Percentiles rank a stretch among this genome's conserved stretches.
These are phyloP conservation scores for Axinella damicornis DNA, from an alignment of 37 sponge, comb jelly and placozoan species.

Conservation along the genomic window DNA sequence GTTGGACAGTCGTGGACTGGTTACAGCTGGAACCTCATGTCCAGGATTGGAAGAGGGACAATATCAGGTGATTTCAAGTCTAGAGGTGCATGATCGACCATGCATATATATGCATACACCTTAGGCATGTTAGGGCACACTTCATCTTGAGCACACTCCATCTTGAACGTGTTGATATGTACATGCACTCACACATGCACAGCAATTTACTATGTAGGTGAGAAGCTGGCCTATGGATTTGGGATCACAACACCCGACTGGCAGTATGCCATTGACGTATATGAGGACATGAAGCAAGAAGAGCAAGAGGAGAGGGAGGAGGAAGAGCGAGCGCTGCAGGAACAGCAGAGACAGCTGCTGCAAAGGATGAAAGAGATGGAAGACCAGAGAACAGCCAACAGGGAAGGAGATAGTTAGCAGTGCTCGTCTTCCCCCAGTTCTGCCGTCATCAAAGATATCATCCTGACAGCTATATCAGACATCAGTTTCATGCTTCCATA, in stretches of 20 bases:
- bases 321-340: constrained; percentile 31
- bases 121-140: too few species aligned
- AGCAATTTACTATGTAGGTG: constrained; percentile 59
- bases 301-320: constrained; percentile 33
- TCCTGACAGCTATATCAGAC: too few species aligned
- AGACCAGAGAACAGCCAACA: neutral
- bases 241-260: constrained; percentile 74
- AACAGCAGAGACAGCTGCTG: neutral
- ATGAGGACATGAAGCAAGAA: constrained; percentile 65
- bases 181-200: neutral
- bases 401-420: too few species aligned
- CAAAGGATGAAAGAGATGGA: constrained; percentile 6
- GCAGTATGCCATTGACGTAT: constrained; percentile 73
- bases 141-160: too few species aligned
- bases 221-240: constrained; percentile 54
- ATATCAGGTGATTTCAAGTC: neutral
- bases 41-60: constrained; percentile 11
- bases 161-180: too few species aligned
- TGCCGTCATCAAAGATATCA: too few species aligned
- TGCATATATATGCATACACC: too few species aligned
- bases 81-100: too few species aligned
- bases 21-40: constrained; percentile 37
- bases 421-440: too few species aligned
- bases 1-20: constrained; percentile 23
- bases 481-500: too few species aligned